Conservation (phyloP, 30 jellyfish, hydroid and myxozoan genomes). For the Phacellophora camtschatica region DNA sequence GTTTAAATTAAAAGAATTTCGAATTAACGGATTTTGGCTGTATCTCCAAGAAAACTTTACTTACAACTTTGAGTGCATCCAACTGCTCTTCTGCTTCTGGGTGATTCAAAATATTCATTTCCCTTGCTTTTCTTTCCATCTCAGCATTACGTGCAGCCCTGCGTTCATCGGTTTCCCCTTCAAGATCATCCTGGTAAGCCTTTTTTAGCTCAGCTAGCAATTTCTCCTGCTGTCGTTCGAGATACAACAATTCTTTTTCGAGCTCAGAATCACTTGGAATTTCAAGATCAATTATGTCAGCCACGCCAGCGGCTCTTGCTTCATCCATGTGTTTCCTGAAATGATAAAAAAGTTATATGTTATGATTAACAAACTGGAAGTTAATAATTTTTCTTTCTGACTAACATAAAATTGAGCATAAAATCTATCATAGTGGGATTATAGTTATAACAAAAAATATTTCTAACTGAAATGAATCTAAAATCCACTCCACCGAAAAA, state of each 20-base stretch:
- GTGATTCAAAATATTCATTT: conserved; percentile 59
- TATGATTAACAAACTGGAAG: no score
- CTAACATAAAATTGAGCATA: no score
- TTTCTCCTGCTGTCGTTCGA: conserved; percentile 84
- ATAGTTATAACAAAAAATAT: no score
- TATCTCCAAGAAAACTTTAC: no score
- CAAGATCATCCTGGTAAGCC: conserved; percentile 83
- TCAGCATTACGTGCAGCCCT: conserved; percentile 52
- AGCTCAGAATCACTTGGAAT: conserved; percentile 78
- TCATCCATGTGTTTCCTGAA: conserved; percentile 82
- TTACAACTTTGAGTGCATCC: conserved; percentile 47
- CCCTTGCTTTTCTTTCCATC: conserved; percentile 71
- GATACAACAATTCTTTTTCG: conserved; percentile 60
- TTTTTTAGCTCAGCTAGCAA: conserved; percentile 69
- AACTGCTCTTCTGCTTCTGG: conserved; percentile 72
- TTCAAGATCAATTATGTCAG: conserved; percentile 50
- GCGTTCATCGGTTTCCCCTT: conserved; percentile 22
- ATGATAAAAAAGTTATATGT: no score
- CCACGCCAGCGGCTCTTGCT: conserved; percentile 88
- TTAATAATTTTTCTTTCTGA: no score
- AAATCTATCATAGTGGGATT: no score
- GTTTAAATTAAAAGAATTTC: no score
- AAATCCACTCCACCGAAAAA: no score
- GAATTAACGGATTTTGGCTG: no score
- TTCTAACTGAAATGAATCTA: no score